Percentiles rank a stretch among this genome's conserved stretches.
Conservation (phyloP, 2,113 vertebrate species). For the Poecile atricapillus region DNA sequence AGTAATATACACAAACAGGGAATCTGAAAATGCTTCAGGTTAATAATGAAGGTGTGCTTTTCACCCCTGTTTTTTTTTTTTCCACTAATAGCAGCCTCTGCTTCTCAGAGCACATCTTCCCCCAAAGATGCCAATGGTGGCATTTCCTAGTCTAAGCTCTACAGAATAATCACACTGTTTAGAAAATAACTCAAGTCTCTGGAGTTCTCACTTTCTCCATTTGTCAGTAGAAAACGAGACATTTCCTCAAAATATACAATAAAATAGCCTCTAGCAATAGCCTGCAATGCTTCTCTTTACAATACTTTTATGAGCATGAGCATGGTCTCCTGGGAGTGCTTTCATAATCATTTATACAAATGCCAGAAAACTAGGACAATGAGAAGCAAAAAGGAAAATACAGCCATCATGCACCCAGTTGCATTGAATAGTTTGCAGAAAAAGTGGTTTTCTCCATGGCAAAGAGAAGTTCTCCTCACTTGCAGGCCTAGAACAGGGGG, state of each 20-base stretch:
- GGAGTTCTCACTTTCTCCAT: conserved; percentile 47
- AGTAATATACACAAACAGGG: neutral
- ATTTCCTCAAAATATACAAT: conserved; percentile 50
- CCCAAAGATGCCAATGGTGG: neutral
- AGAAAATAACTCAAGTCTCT: conserved; percentile 36
- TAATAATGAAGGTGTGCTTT: neutral
- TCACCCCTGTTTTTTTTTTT: fast-evolving
- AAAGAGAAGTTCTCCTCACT: neutral
- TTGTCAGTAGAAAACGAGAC: conserved; percentile 48
- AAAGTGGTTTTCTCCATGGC: neutral
- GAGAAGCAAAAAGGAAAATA: conserved; percentile 16
- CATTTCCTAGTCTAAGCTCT: conserved; percentile 14
- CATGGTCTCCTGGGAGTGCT: neutral
- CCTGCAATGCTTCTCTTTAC: conserved; percentile 37
- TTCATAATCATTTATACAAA: conserved; percentile 58
- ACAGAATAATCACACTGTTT: conserved; percentile 12
- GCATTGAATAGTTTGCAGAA: neutral
- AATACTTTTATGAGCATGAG: neutral
- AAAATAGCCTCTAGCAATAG: conserved; percentile 54
- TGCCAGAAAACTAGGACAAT: conserved; percentile 47
- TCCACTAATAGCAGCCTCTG: neutral
- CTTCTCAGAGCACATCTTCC: neutral
- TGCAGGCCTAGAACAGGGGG: neutral
- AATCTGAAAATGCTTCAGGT: neutral
- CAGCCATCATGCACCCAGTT: neutral